These are phyloP conservation scores for Lepidurus couesii DNA, from an alignment of 1,140 invertebrate species.

Conservation along the genomic window DNA sequence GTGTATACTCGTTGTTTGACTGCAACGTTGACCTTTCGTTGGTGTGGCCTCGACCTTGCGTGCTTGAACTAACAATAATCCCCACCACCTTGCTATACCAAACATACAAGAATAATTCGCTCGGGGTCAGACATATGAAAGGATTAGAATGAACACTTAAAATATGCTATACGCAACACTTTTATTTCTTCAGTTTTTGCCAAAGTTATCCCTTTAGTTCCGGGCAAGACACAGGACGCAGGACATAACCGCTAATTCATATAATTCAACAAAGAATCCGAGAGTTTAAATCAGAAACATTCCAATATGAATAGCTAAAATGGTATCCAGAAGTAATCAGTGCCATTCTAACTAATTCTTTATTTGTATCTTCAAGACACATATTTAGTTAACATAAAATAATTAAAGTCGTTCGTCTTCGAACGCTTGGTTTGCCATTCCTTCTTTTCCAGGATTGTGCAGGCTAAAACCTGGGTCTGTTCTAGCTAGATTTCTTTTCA, in stretches of 20 bases:
- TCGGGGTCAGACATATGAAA: too few species aligned
- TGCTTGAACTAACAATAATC: too few species aligned
- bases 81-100: too few species aligned
- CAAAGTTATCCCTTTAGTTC: slow-evolving; percentile 44
- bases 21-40: too few species aligned
- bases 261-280: slow-evolving; percentile 66
- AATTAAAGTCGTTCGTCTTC: neutral
- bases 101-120: too few species aligned
- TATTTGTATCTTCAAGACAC: too few species aligned
- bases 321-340: slow-evolving; percentile 50
- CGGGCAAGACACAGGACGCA: neutral
- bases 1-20: too few species aligned
- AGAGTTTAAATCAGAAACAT: slow-evolving; percentile 60
- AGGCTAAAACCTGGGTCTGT: neutral
- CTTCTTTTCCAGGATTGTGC: neutral
- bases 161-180: too few species aligned
- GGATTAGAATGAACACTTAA: too few species aligned
- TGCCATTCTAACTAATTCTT: too few species aligned
- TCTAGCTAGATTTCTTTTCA: neutral
- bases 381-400: neutral
- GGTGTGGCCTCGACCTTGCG: too few species aligned
- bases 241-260: slow-evolving; percentile 53
- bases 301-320: slow-evolving; percentile 67
- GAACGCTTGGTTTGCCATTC: neutral
- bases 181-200: neutral